Base-by-base conservation (phyloP, 2,888 invertebrate species). In the Tuta absoluta region DNA sequence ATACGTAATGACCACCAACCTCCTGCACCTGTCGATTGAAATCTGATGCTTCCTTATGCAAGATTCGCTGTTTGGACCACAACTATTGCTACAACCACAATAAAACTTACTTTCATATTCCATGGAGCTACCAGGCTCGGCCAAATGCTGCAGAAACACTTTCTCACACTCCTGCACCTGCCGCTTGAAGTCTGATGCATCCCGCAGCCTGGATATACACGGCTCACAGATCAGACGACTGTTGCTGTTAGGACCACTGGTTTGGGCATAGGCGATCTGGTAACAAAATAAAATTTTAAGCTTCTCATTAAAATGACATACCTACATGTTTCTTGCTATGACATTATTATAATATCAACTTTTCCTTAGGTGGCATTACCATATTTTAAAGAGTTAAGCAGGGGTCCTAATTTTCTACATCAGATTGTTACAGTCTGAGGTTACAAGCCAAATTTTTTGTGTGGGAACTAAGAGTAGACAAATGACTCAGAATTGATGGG, bases 101-200 rank as follows among this genome's bases (percentile, higher is more conserved):
- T 48, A 48, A 14, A 37, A 60, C 62, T 60, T 37, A 87, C 86
- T 75, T 61, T 81, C 79, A 17, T 75, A 10, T 1, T 76, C 76
- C 0, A 65, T 5, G 0, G 79, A 70, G 11, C 71, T 75, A 11
- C 79, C 77, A 0, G 88, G 86, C 63, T 90, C 17, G 1, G 37
- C 86, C 19, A 91, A 68, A 62, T 87, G 86, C 59, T 85, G 82
- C 73, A 84, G 82, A 66, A 91, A 91, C 0, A 85, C 86, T 72
- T 83, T 85, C 77, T 91, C 91, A 28, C 90, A 90, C 72, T 91
- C 89, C 23, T 77, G 74, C 5, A 91, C 91, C 67, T 91, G 91
- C 0, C 85, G 68, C 69, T 82, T 88, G 78, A 91, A 91, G 70
- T 91, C 89, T 0, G 87, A 74, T 0, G 91, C 91, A 63, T 91